Percentiles rank a stretch among this genome's conserved stretches.
phyloP scores from a whole-genome alignment of 1,140 invertebrate species.

The Phthorimaea operculella region DNA sequence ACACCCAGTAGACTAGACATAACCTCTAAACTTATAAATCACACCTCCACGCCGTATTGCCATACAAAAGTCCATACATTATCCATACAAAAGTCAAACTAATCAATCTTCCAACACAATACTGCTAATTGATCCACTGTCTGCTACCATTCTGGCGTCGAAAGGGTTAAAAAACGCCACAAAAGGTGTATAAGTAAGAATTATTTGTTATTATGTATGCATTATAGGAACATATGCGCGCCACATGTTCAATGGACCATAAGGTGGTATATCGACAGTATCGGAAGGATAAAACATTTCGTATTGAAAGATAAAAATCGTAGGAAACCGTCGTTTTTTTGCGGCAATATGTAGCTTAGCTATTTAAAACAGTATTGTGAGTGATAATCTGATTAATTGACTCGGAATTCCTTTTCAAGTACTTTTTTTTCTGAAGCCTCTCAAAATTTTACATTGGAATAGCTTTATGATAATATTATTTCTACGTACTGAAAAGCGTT shows the following conservation, averaged over 20 bases:
- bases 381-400: background rate
- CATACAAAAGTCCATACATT: background rate
- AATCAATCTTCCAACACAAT: slow-evolving; percentile 1
- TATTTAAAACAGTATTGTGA: too few species aligned
- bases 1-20: background rate
- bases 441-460: too few species aligned
- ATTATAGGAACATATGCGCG: slow-evolving; percentile 4
- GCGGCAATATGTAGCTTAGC: background rate
- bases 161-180: background rate
- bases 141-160: slow-evolving; percentile 3
- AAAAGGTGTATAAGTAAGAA: slow-evolving; percentile 3
- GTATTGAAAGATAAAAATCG: background rate
- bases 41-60: background rate
- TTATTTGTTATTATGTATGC: background rate
- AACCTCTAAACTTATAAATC: slow-evolving; percentile 1
- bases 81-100: background rate
- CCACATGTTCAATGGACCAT: slow-evolving; percentile 2
- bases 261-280: slow-evolving; percentile 1
- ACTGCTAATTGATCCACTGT: slow-evolving; percentile 1
- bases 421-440: too few species aligned
- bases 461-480: too few species aligned
- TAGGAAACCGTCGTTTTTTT: slow-evolving; percentile 1
- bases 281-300: background rate
- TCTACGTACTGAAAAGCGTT: too few species aligned
- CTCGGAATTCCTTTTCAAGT: background rate